Conservation (phyloP, 1,140 invertebrate genomes). For the Temnothorax curvispinosus region DNA sequence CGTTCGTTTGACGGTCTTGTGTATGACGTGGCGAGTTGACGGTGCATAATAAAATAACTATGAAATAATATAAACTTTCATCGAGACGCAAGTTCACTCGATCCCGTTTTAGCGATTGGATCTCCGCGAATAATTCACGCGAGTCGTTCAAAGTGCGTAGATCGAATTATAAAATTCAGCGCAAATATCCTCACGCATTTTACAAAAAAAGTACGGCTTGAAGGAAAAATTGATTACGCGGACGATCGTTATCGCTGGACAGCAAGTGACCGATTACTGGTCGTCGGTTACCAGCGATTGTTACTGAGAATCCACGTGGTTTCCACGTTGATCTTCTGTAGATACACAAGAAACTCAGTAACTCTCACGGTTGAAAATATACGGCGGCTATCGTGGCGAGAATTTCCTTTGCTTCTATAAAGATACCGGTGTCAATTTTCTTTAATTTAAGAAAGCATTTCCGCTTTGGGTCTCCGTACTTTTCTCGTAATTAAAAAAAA, state of each 20-base stretch:
- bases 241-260: neutral
- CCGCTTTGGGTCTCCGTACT: neutral
- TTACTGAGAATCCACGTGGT: neutral
- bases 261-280: slow-evolving; percentile 4
- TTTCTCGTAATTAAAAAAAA: neutral
- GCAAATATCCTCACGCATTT: neutral
- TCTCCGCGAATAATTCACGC: neutral
- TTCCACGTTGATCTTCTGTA: neutral
- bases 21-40: slow-evolving; percentile 8
- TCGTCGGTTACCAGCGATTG: neutral
- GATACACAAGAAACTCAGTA: slow-evolving; percentile 8
- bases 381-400: neutral
- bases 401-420: neutral
- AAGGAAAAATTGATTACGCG: neutral
- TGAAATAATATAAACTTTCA: slow-evolving; percentile 23
- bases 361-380: neutral
- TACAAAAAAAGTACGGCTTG: neutral
- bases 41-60: neutral
- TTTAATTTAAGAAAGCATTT: neutral
- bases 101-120: slow-evolving; percentile 7
- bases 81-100: neutral
- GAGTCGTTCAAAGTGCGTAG: neutral
- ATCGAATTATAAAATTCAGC: neutral
- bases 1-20: neutral
- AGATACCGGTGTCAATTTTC: neutral